These are phyloP conservation scores for Cherax quadricarinatus DNA, from an alignment of 1,140 invertebrate genomes.

Conservation along the genomic window DNA sequence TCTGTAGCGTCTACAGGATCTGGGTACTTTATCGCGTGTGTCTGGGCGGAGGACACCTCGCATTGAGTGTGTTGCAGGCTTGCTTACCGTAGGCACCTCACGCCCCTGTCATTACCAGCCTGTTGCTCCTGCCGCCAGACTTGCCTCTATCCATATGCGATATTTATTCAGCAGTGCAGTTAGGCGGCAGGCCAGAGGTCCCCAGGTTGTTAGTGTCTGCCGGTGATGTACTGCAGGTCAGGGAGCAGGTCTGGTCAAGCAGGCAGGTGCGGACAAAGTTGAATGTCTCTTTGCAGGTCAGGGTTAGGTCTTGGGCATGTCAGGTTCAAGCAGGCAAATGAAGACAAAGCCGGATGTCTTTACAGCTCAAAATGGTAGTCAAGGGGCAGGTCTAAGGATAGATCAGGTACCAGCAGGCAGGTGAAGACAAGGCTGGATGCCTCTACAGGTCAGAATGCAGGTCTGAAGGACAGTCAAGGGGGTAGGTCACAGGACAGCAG, in stretches of 20 bases:
- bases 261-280: too few relatives aligned
- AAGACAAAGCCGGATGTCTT: too few relatives aligned
- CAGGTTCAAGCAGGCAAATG: too few relatives aligned
- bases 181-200: not conserved
- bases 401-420: too few relatives aligned
- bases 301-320: too few relatives aligned
- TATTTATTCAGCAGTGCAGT: not conserved
- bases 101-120: not conserved
- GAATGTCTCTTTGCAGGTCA: too few relatives aligned
- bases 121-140: not conserved
- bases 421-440: too few relatives aligned
- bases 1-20: not conserved
- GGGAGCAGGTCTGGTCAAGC: not conserved
- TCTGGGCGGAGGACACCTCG: not conserved
- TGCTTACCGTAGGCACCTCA: not conserved
- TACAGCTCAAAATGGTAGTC: too few relatives aligned
- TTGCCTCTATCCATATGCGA: not conserved
- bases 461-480: too few relatives aligned
- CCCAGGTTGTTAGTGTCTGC: not conserved
- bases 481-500: too few relatives aligned
- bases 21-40: slow-evolving; percentile 14
- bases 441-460: too few relatives aligned
- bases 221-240: not conserved
- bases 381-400: too few relatives aligned
- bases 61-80: slow-evolving; percentile 18